phyloP scores from a whole-genome alignment of 2,797 vertebrate species.

The Acropternis orthonyx region DNA sequence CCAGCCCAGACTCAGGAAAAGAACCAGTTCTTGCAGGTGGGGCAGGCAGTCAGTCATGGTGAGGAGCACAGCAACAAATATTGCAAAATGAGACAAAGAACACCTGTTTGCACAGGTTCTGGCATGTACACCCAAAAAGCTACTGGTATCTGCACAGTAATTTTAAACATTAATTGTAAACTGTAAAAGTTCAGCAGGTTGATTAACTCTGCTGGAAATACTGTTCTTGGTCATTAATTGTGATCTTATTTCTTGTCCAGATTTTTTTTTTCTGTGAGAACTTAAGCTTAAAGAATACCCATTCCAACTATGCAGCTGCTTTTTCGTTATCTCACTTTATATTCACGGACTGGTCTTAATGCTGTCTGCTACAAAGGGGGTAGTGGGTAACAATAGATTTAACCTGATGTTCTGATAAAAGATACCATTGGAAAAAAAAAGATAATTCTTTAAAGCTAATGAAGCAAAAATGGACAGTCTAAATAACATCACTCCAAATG shows the following conservation, averaged over 20 bases:
- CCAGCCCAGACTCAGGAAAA: neutral
- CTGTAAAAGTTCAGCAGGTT: neutral
- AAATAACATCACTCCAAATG: conserved; percentile 48
- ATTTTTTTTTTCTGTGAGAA: neutral
- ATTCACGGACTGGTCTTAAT: neutral
- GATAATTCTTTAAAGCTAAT: conserved; percentile 30
- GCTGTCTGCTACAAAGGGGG: neutral
- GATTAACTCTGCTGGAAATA: neutral
- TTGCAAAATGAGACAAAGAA: neutral
- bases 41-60: neutral
- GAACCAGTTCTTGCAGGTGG: neutral
- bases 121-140: neutral
- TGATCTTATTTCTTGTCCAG: neutral
- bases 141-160: neutral
- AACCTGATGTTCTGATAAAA: conserved; percentile 1
- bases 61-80: neutral
- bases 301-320: neutral
- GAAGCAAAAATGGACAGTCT: conserved; percentile 56
- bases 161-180: neutral
- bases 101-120: neutral
- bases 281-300: neutral
- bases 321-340: conserved; percentile 5
- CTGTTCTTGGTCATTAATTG: neutral
- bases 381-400: conserved; percentile 9
- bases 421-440: neutral